Percentiles rank a stretch among this genome's conserved stretches.
Evolutionary conservation across 2,113 vertebrate genomes (phyloP).

Genomic region (Oceanodroma tethys): DNA sequence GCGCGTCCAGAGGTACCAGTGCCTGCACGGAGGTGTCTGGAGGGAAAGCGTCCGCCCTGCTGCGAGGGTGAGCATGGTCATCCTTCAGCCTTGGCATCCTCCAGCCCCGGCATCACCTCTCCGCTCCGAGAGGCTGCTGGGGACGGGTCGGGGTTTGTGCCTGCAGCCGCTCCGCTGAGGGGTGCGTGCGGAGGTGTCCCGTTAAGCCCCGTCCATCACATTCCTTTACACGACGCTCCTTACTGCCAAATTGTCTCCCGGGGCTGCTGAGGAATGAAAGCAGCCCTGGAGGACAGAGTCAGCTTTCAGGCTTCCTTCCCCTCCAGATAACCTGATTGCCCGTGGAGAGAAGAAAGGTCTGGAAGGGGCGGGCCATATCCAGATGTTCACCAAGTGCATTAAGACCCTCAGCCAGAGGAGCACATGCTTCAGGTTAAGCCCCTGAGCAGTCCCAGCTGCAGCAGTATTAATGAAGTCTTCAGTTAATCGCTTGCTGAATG

Average conservation of each 20-base stretch:
- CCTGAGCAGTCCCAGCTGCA: constrained; percentile 56
- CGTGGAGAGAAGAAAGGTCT: constrained; percentile 40
- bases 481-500: constrained; percentile 2
- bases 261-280: not conserved
- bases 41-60: not conserved
- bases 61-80: not conserved
- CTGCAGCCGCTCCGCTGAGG: rapidly evolving
- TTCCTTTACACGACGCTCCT: not conserved
- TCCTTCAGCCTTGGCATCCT: not conserved
- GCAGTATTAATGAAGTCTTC: constrained; percentile 40
- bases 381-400: constrained; percentile 52
- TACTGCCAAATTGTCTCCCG: not conserved
- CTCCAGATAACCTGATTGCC: constrained; percentile 50
- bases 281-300: not conserved
- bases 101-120: not conserved
- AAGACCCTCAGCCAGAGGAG: constrained; percentile 36
- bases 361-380: not conserved
- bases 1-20: constrained; percentile 44
- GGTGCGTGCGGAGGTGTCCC: not conserved
- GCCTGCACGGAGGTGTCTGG: constrained; percentile 40
- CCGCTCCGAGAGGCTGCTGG: not conserved
- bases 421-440: constrained; percentile 64
- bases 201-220: constrained; percentile 24
- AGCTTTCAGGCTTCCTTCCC: constrained; percentile 55
- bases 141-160: rapidly evolving